Conservation (phyloP, 2,888 invertebrate species). For the Tenthredo livida region DNA sequence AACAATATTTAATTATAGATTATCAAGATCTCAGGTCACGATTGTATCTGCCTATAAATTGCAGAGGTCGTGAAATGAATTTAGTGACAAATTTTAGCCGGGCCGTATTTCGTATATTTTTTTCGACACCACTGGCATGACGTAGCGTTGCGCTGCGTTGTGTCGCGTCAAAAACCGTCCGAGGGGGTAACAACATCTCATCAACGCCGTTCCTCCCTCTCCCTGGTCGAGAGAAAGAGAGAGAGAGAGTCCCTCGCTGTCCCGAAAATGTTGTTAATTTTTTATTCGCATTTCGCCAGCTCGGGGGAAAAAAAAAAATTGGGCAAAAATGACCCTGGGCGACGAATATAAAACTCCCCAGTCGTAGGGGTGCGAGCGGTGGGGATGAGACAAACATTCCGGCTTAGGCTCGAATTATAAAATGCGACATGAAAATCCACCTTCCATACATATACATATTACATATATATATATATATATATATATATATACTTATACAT, state of each 20-base stretch:
- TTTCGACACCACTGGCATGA: constrained; percentile 3
- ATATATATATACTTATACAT: too few relatives aligned
- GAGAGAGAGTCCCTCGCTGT: constrained; percentile 13
- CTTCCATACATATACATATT: neutral
- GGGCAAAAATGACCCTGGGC: constrained; percentile 32
- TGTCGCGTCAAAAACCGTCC: constrained; percentile 1
- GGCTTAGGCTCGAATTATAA: constrained; percentile 47
- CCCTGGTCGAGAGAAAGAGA: neutral
- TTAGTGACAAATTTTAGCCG: neutral
- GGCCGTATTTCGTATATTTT: neutral
- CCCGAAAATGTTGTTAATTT: constrained; percentile 50
- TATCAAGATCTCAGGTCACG: neutral
- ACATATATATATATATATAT: neutral
- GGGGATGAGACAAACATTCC: constrained; percentile 16
- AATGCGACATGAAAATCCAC: constrained; percentile 42
- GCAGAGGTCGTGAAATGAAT: constrained; percentile 16
- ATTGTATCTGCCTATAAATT: neutral
- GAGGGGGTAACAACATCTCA: constrained; percentile 45
- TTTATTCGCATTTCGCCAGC: constrained; percentile 35
- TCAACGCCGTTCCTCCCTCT: constrained; percentile 25
- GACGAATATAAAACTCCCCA: constrained; percentile 32
- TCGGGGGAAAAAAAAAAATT: constrained; percentile 1
- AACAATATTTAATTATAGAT: neutral
- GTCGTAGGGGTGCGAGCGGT: neutral
- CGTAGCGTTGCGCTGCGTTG: constrained; percentile 1